Base-by-base conservation (phyloP, 2,113 vertebrate species). In the Myotis yumanensis region DNA sequence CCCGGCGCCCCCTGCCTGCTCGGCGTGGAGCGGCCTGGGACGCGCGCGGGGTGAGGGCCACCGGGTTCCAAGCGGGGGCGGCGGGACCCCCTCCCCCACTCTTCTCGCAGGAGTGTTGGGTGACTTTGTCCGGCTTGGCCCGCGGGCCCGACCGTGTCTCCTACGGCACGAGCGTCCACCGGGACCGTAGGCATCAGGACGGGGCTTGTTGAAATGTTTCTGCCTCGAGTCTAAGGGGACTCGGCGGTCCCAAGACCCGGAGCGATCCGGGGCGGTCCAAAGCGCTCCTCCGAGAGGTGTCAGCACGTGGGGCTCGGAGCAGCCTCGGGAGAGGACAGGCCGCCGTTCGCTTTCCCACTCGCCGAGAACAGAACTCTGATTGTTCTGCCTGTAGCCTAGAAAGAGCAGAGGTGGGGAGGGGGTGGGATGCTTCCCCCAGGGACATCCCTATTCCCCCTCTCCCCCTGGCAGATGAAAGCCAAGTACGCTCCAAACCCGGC, bases 1-100 rank as follows among this genome's bases (percentile, higher is more conserved):
- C 95, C 91, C 96, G 89, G 96, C 96, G 97, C 96, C 97, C 97
- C 92, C 95, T 96, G 94, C 54, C 95, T 96, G 92, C 76, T 59
- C 32, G 22, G 88, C 23, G 52, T 37, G 52, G 75, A 64, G 95
- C 77, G 71, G 76, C 64, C 84, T 30, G 1, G 17, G 68, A 62
- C 81, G 46, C 59, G 46, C 59, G 76, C 77, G 25, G 90, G 95
- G 68, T 10, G 3, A 14, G 86, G 52, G 62, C 46, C 40, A 11
- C 46, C 5, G 88, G 73, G 84, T 77, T 86, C 77, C 30, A 57
- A 89, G 81, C 4, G 11, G 57, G 66, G 91, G 77, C 57, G 59
- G 75, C 15, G 57, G 91, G n/a, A 32, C 25, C 54, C 59, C 84
- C 40, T 9, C 88, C 86, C 59, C 69, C 64, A 64, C 59, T 4